A percentile compares a stretch with the other conserved stretches of the same genome.
These are phyloP conservation scores for Emydocephalus ijimae DNA, from an alignment of 2,113 vertebrate genomes.

Conservation along the genomic window DNA sequence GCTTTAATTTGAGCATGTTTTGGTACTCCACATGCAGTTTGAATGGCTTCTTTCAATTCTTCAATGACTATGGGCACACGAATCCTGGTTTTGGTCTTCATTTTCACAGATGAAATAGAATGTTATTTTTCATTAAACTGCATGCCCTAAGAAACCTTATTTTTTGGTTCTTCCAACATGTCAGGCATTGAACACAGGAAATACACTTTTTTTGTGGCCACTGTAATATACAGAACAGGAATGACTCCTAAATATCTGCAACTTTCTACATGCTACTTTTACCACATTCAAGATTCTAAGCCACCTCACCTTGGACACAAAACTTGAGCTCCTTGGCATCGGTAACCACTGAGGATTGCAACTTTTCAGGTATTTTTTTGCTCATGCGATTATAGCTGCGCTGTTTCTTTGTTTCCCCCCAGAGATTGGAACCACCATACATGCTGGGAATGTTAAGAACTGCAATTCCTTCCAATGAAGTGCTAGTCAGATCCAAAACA, in stretches of 20 bases:
- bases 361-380: conserved; percentile 77
- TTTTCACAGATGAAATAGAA: background rate
- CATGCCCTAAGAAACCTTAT: background rate
- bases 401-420: conserved; percentile 90
- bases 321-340: conserved; percentile 91
- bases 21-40: background rate
- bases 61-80: background rate
- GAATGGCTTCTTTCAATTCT: background rate
- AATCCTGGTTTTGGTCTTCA: background rate
- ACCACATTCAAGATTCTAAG: background rate
- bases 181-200: background rate
- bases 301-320: conserved; percentile 86
- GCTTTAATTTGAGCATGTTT: background rate
- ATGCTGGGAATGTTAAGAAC: conserved; percentile 97
- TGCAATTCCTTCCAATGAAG: conserved; percentile 88
- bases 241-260: background rate
- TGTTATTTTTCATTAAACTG: background rate
- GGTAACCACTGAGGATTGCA: conserved; percentile 70
- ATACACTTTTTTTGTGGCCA: background rate
- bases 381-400: conserved; percentile 84
- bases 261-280: background rate
- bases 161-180: background rate
- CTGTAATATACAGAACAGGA: background rate
- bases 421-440: conserved; percentile 94
- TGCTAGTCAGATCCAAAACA: conserved; percentile 84